These are phyloP conservation scores for Myiagra hebetior DNA, from an alignment of 2,113 vertebrate genomes.

Conservation along the genomic window DNA sequence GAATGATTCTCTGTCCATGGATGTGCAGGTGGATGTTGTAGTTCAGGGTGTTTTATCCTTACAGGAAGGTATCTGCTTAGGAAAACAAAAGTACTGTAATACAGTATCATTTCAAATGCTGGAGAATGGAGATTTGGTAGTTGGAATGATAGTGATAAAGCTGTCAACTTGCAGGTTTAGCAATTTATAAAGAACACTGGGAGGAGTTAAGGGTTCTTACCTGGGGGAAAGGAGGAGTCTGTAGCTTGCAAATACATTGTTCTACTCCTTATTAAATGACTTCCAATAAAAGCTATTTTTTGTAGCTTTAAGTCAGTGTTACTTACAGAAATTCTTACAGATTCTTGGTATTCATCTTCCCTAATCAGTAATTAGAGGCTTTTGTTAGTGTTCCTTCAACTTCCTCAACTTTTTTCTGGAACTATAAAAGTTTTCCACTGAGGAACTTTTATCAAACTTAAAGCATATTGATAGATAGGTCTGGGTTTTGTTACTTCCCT, in stretches of 20 bases:
- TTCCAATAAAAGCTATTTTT: background rate
- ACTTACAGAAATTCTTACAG: background rate
- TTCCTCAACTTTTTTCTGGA: background rate
- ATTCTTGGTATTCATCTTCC: background rate
- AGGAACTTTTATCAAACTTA: background rate
- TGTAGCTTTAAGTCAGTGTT: background rate
- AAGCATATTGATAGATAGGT: background rate
- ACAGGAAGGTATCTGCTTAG: background rate
- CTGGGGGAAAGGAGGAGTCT: background rate
- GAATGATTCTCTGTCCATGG: background rate
- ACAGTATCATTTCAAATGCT: background rate
- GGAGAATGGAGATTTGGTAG: background rate
- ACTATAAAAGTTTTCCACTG: background rate
- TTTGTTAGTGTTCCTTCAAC: background rate
- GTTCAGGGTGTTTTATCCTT: background rate
- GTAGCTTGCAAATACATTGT: background rate
- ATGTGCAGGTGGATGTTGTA: background rate
- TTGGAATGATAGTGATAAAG: background rate
- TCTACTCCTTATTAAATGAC: background rate
- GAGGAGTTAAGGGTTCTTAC: background rate
- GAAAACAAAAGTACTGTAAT: background rate
- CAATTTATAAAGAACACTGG: background rate
- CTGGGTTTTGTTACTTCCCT: background rate
- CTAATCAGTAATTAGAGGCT: background rate
- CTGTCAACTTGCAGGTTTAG: background rate